Conservation (phyloP, 2,113 vertebrate genomes). For the Alethe castanea region DNA sequence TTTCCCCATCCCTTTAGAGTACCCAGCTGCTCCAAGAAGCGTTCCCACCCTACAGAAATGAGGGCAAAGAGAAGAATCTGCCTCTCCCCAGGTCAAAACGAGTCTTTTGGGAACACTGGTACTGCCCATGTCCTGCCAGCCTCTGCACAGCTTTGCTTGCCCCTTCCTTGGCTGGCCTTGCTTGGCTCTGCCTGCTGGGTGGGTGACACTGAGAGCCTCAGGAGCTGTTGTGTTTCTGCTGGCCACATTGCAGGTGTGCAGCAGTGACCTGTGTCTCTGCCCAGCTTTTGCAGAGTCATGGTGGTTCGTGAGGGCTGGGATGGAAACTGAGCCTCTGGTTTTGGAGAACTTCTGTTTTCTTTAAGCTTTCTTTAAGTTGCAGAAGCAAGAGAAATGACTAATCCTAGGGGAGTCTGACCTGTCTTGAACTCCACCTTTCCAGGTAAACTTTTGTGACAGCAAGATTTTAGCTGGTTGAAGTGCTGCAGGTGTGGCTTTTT, state of each 20-base stretch:
- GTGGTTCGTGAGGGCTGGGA: background rate
- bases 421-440: background rate
- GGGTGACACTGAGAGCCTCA: background rate
- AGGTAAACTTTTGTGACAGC: background rate
- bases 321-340: background rate
- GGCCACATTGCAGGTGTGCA: background rate
- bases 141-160: background rate
- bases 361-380: background rate
- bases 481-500: background rate
- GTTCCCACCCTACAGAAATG: background rate
- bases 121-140: background rate
- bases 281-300: background rate
- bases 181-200: background rate
- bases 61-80: background rate
- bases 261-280: background rate
- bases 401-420: background rate
- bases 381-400: background rate
- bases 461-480: background rate
- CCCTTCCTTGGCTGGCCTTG: background rate
- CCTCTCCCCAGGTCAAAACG: background rate
- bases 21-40: background rate
- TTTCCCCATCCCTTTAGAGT: background rate
- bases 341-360: background rate
- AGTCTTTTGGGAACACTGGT: background rate
- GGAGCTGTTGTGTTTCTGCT: background rate